Conservation (phyloP, 2,113 vertebrate genomes). For the Colius striatus region DNA sequence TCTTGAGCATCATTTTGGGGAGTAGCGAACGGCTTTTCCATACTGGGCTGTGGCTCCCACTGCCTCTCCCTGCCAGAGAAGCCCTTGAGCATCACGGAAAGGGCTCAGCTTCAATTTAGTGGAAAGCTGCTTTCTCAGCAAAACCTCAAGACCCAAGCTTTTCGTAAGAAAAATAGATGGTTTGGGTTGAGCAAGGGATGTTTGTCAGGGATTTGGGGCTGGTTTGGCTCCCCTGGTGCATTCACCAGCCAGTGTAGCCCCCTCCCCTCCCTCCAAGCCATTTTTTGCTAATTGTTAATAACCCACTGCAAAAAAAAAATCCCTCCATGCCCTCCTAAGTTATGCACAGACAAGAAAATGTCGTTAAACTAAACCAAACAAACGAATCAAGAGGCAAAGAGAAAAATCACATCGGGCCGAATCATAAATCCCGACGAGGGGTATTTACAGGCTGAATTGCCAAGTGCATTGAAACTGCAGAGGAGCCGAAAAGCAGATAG, state of each 20-base stretch:
- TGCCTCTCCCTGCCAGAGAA: neutral
- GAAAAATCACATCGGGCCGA: neutral
- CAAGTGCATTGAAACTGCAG: slow-evolving; percentile 29
- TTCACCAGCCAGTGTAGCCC: fast-evolving
- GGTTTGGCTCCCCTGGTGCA: neutral
- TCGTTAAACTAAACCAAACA: slow-evolving; percentile 17
- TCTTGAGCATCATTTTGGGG: fast-evolving
- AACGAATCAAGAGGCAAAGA: slow-evolving; percentile 16
- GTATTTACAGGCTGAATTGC: slow-evolving; percentile 37
- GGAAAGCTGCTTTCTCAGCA: neutral
- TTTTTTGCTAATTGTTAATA: neutral
- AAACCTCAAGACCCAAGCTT: neutral
- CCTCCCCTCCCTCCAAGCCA: neutral
- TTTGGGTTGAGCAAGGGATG: neutral
- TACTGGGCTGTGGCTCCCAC: neutral
- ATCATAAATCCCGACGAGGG: slow-evolving; percentile 28
- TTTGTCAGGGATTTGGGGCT: neutral
- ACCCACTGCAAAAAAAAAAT: neutral
- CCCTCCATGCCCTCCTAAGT: neutral
- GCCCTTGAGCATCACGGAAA: neutral
- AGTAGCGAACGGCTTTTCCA: neutral
- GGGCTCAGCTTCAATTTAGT: neutral
- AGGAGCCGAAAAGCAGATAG: slow-evolving; percentile 8
- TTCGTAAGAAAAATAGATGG: neutral
- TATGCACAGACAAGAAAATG: neutral